Percentiles rank a stretch among this genome's conserved stretches.
Evolutionary conservation across 2,797 vertebrate species (phyloP).

Genomic region (Novumbra hubbsi): DNA sequence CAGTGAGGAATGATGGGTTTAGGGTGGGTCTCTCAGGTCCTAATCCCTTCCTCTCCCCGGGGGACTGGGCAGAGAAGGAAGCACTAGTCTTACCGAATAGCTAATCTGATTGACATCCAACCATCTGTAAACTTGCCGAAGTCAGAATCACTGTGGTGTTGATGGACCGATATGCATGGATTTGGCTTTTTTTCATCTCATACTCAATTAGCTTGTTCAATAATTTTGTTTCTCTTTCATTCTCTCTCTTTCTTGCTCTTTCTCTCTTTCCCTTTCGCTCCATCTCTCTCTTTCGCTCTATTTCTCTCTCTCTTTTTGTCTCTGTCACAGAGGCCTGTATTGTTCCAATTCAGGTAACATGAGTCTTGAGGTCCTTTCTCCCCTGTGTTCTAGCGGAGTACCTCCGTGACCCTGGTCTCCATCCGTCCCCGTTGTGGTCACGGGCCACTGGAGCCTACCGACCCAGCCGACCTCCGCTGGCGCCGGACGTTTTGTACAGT

Average conservation of each 20-base stretch:
- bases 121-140: not conserved
- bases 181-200: too few relatives aligned
- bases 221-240: not conserved
- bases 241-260: constrained; percentile 13
- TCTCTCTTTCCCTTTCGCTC: constrained; percentile 6
- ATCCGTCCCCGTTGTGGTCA: constrained; percentile 54
- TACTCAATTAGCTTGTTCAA: too few relatives aligned
- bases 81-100: not conserved
- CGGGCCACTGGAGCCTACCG: constrained; percentile 54
- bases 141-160: not conserved
- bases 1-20: constrained; percentile 54
- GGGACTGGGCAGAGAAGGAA: constrained; percentile 15
- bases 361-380: constrained; percentile 54
- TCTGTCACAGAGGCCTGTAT: constrained; percentile 65
- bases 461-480: constrained; percentile 57
- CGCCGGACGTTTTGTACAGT: constrained; percentile 50
- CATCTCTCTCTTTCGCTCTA: constrained; percentile 1
- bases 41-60: constrained; percentile 19
- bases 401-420: constrained; percentile 44
- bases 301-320: constrained; percentile 5
- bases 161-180: not conserved
- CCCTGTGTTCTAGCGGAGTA: constrained; percentile 47
- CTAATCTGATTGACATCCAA: not conserved
- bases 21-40: constrained; percentile 25
- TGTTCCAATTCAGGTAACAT: constrained; percentile 65